A percentile compares a stretch with the other conserved stretches of the same genome.
Conservation (phyloP, 2,888 invertebrate species). For the Dimorphilus gyrociliatus region DNA sequence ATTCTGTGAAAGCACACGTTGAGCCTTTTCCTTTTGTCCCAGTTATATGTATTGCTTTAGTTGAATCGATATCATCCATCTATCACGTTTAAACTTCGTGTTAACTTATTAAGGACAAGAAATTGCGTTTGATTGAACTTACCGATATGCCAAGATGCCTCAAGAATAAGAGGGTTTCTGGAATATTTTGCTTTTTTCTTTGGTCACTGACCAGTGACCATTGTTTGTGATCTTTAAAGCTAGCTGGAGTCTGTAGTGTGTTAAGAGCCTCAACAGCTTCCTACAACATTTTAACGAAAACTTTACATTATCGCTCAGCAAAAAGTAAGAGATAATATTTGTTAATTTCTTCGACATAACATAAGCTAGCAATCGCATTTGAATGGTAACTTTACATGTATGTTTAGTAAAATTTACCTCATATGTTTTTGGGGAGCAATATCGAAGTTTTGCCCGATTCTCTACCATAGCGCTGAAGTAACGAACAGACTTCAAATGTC, state of each 20-base stretch:
- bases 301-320: no score
- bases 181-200: slow-evolving; percentile 14
- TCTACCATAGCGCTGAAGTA: no score
- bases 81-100: slow-evolving; percentile 11
- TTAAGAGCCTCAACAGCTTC: slow-evolving; percentile 27
- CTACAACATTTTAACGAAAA: no score
- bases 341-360: no score
- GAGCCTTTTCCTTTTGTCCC: slow-evolving; percentile 95
- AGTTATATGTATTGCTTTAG: slow-evolving; percentile 79
- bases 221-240: slow-evolving; percentile 18
- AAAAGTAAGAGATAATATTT: not conserved
- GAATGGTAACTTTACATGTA: no score
- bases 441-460: no score
- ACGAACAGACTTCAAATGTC: no score
- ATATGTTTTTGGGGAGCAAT: no score
- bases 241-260: slow-evolving; percentile 28
- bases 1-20: slow-evolving; percentile 79
- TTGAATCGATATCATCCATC: slow-evolving; percentile 49
- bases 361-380: no score
- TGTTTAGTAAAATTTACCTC: no score
- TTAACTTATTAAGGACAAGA: not conserved
- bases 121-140: slow-evolving; percentile 5
- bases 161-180: slow-evolving; percentile 16
- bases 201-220: slow-evolving; percentile 16
- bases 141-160: slow-evolving; percentile 19